Evolutionary conservation across 2,113 vertebrate genomes (phyloP), one percentile per base, ranked within the genome.

Genomic region (Petromus typicus): DNA sequence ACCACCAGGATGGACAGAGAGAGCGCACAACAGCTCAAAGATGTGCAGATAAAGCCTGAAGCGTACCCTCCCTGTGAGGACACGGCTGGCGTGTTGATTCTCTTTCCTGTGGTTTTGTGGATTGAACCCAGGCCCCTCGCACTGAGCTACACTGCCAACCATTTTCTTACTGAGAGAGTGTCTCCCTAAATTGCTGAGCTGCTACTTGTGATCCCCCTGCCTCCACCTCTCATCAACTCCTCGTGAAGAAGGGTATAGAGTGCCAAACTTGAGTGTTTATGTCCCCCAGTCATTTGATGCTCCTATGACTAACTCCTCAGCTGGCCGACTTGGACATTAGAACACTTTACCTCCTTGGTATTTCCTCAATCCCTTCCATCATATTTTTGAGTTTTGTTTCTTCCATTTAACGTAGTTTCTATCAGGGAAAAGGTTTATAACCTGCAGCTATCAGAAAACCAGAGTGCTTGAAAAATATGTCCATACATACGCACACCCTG

Each of bases 331-430:
- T n/a, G 61, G 16, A 20, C 5, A 57, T 59, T 27, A 2, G 48
- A 43, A 43, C 5, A 56, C 86, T 81, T 92, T 56, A 61, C 27
- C 75, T 32, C 16, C 37, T 54, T 88, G 54, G 11, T 43, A 59
- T n/a, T 92, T 37, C 80, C 81, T 54, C 7, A 54, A 1, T 57
- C 57, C 3, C 51, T 81, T 81, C 34, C 43, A 16, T 51, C 22
- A n/a, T 40, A 14, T 82, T 89, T 90, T 59, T 12, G 25, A 83
- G 45, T 86, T 88, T 23, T 43, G 7, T 40, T 32, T 37, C 67
- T 23, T 25, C 37, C 5, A 69, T 51, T 85, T 63, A 67, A 73
- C 61, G n/a, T 90, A 66, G 14, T 56, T 89, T 91, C 66, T 63
- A 6, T 89, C 25, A 82, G 56, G 66, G 45, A 91, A 84, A 86